phyloP scores from a whole-genome alignment of 2,888 invertebrate species.

The Abscondita cerata region DNA sequence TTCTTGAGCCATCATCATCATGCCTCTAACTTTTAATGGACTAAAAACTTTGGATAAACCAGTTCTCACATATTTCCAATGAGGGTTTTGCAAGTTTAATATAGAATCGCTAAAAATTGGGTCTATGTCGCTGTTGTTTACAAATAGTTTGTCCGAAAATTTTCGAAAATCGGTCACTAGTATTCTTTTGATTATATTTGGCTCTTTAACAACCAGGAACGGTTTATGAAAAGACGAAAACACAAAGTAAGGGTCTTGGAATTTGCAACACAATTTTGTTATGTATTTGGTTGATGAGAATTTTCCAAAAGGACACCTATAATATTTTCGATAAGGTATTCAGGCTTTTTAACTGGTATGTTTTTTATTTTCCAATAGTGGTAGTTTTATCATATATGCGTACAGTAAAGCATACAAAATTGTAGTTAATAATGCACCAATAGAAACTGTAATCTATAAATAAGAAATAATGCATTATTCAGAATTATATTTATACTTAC shows the following conservation, averaged over 20 bases:
- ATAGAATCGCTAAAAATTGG: background rate
- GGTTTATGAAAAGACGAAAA: conserved; percentile 62
- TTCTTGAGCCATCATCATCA: background rate
- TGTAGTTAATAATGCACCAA: too few relatives aligned
- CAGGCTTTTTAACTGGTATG: conserved; percentile 54
- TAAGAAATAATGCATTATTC: too few relatives aligned
- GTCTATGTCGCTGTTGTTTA: conserved; percentile 52
- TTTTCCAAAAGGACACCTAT: conserved; percentile 51
- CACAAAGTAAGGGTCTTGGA: conserved; percentile 56
- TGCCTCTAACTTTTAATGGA: background rate
- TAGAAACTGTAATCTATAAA: too few relatives aligned
- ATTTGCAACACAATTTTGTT: conserved; percentile 46
- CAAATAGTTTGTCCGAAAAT: conserved; percentile 60
- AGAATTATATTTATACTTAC: too few relatives aligned
- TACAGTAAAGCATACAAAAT: conserved; percentile 1
- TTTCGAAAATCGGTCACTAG: conserved; percentile 60
- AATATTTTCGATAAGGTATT: conserved; percentile 57
- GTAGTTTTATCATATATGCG: conserved; percentile 38
- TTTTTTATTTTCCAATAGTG: conserved; percentile 57
- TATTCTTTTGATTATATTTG: conserved; percentile 59
- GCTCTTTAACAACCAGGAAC: conserved; percentile 57
- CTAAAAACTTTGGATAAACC: background rate
- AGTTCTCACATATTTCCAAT: background rate
- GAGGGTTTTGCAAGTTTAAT: background rate
- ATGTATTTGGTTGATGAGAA: conserved; percentile 49